Base-by-base conservation (phyloP, 2,888 invertebrate species). In the Chymomyza amoena region DNA sequence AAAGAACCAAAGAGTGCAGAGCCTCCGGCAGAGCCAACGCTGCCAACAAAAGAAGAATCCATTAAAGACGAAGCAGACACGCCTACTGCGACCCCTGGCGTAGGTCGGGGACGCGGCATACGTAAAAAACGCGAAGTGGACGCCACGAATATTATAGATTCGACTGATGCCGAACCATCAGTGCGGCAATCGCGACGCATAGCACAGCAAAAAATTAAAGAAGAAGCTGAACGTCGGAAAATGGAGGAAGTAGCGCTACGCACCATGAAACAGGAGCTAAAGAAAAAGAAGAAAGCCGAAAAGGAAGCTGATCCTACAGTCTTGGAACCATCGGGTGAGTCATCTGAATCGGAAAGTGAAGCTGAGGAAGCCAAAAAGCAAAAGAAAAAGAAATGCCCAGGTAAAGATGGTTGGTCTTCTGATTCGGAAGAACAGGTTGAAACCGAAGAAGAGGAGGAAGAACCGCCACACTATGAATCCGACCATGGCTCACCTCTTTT, bases 191-290 rank as follows among this genome's bases (percentile, higher is more conserved):
- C 97, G 2, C 93, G 97, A 1, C 93, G 98, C 71, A 96, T 98
- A 80, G 97, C 97, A 0, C 97, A 97, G 90, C 93, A 96, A 86
- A 96, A 97, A 90, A 96, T 97, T 70, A 95, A 95, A 77, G 97
- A 97, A 88, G 96, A 97, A 89, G 96, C 96, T 0, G 96, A 97
- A 72, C 92, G 96, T 1, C 92, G 96, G 13, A 94, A 95, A 74
- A 90, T 94, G 64, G 96, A 97, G 84, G 96, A 96, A 82, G 94
- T 95, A n/a, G 93, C 95, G 0, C 86, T 96, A 59, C 92, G 93
- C 3, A 94, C 95, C 64, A 92, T 95, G 76, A 95, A 95, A 81
- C 94, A 94, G 80, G 94, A 94, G 80, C 93, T 94, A 63, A 94
- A 93, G 87, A 94, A 93, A 67, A 92, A 91, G 74, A 92, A 92